phyloP scores from a whole-genome alignment of 2,888 invertebrate species.

The Parapristionchus giblindavisi region DNA sequence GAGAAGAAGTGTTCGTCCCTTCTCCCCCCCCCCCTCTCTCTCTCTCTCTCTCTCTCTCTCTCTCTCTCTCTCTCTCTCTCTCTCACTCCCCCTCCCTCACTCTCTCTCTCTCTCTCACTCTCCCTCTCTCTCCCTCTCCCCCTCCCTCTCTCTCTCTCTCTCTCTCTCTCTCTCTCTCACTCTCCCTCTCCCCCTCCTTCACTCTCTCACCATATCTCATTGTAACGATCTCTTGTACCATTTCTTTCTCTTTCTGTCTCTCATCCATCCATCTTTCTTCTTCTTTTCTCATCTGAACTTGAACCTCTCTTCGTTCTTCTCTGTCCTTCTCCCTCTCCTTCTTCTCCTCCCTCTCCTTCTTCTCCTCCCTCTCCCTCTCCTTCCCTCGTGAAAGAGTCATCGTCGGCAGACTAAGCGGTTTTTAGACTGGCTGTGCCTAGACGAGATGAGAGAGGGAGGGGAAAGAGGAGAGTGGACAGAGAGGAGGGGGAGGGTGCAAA shows the following conservation, averaged over 20 bases:
- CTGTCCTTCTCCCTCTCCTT: neutral
- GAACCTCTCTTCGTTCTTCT: too few relatives aligned
- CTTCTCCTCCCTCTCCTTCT: neutral
- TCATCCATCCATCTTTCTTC: too few relatives aligned
- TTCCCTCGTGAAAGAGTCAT: neutral
- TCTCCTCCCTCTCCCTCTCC: neutral
- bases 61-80: neutral
- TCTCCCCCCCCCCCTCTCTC: too few relatives aligned
- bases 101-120: conserved; percentile 2
- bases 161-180: neutral
- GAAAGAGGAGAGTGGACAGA: neutral
- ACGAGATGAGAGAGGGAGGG: conserved; percentile 20
- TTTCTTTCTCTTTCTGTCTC: neutral
- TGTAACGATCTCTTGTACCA: neutral
- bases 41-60: too few relatives aligned
- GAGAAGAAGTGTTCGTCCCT: too few relatives aligned
- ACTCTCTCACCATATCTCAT: conserved; percentile 17
- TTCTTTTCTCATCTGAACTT: too few relatives aligned
- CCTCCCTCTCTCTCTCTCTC: too few relatives aligned
- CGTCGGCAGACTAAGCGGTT: conserved; percentile 24
- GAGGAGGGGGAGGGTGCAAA: conserved; percentile 14
- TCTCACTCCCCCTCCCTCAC: neutral
- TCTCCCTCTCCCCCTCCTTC: neutral
- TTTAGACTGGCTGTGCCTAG: conserved; percentile 34
- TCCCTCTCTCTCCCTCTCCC: neutral